Evolutionary conservation across 2,888 invertebrate species (phyloP).

Genomic region (Odontomyia ornata): DNA sequence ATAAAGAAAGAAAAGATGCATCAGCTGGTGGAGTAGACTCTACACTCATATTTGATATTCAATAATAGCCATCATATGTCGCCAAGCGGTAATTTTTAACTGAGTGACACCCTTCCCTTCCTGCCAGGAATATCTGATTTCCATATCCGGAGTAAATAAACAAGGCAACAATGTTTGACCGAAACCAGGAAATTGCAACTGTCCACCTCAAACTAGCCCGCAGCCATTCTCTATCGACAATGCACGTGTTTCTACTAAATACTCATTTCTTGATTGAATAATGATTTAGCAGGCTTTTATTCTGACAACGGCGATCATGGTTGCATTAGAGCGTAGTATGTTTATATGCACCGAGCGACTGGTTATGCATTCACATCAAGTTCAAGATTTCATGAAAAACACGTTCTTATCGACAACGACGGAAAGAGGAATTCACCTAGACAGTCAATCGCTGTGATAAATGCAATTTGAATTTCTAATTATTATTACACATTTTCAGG

Average conservation of each 20-base stretch:
- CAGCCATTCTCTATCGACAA: not conserved
- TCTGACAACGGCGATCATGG: not conserved
- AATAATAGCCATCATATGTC: not conserved
- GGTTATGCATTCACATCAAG: slow-evolving; percentile 28
- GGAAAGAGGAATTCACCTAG: slow-evolving; percentile 37
- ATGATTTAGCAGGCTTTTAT: not conserved
- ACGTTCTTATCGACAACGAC: slow-evolving; percentile 35
- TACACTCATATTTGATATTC: too few relatives aligned
- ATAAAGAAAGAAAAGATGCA: too few relatives aligned
- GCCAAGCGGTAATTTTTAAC: not conserved
- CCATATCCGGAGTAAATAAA: slow-evolving; percentile 7
- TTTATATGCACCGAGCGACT: not conserved
- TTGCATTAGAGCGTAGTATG: slow-evolving; percentile 21
- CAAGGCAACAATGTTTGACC: slow-evolving; percentile 8
- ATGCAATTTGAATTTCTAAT: slow-evolving; percentile 41
- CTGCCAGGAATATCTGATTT: not conserved
- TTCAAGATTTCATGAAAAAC: slow-evolving; percentile 39
- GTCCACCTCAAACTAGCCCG: not conserved
- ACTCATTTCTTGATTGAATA: slow-evolving; percentile 25
- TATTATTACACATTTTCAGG: slow-evolving; percentile 15
- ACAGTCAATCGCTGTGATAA: slow-evolving; percentile 32
- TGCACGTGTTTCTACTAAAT: slow-evolving; percentile 27
- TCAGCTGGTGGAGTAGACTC: too few relatives aligned
- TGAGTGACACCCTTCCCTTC: slow-evolving; percentile 4
- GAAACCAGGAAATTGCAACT: slow-evolving; percentile 31